A percentile compares a stretch with the other conserved stretches of the same genome.
phyloP scores from a whole-genome alignment of 2,888 invertebrate species.

The Lithophane socia region DNA sequence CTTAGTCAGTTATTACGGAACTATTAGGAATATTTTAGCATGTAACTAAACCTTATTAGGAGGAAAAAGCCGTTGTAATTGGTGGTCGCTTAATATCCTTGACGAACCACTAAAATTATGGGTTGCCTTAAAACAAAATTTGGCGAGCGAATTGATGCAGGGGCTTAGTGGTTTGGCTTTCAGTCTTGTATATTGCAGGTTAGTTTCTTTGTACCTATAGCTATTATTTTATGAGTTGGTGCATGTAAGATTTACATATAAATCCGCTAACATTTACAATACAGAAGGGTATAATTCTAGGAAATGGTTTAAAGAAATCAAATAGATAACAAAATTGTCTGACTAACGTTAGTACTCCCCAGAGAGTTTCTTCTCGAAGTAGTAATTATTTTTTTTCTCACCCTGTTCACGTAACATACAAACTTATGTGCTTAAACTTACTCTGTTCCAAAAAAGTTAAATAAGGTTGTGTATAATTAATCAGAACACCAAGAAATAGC shows the following conservation, averaged over 20 bases:
- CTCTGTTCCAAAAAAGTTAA: conserved; percentile 41
- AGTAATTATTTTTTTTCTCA: conserved; percentile 38
- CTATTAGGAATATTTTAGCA: conserved; percentile 23
- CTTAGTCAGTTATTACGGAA: conserved; percentile 26
- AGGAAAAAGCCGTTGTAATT: conserved; percentile 37
- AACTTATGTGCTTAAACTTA: conserved; percentile 40
- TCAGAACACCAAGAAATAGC: conserved; percentile 36
- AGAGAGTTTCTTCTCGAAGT: conserved; percentile 19
- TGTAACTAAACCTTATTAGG: conserved; percentile 7
- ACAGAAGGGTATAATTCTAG: background rate
- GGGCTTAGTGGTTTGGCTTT: background rate
- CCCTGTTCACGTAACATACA: conserved; percentile 16
- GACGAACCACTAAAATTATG: conserved; percentile 21
- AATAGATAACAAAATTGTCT: conserved; percentile 16
- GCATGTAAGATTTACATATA: background rate
- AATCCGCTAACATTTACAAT: background rate
- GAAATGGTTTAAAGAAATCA: conserved; percentile 4
- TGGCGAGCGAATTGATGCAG: conserved; percentile 8
- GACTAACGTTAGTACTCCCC: background rate
- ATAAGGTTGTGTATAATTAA: conserved; percentile 38
- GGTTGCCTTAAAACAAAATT: conserved; percentile 35
- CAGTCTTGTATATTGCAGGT: background rate
- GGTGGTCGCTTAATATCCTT: conserved; percentile 29
- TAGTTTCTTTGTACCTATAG: background rate
- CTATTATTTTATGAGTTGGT: background rate